Percentiles rank a stretch among this genome's conserved stretches.
Evolutionary conservation across 2,888 invertebrate genomes (phyloP).

Genomic region (Oligia strigilis): DNA sequence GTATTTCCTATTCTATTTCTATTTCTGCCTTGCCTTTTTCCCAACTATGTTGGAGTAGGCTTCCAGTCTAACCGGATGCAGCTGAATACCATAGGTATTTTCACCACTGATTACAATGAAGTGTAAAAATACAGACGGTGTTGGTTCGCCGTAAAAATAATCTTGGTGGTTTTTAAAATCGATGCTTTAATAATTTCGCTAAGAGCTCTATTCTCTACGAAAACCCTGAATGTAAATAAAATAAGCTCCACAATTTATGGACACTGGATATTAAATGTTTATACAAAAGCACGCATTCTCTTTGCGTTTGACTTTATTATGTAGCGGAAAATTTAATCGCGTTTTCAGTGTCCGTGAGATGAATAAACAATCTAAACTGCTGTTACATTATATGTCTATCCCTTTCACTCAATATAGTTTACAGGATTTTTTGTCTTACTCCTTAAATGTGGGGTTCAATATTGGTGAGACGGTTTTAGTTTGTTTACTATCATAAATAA

Average conservation of each 20-base stretch:
- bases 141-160: neutral
- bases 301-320: conserved; percentile 82
- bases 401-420: conserved; percentile 68
- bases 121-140: neutral
- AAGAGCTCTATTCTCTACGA: conserved; percentile 9
- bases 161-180: neutral
- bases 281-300: conserved; percentile 72
- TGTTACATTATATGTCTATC: conserved; percentile 67
- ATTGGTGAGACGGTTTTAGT: conserved; percentile 32
- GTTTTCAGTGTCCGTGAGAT: conserved; percentile 84
- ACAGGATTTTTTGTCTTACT: conserved; percentile 71
- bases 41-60: neutral
- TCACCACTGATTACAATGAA: neutral
- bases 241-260: conserved; percentile 61
- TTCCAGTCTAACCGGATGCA: neutral
- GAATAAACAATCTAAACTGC: conserved; percentile 83
- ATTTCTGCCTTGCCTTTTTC: neutral
- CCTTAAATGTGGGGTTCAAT: conserved; percentile 49
- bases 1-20: too few relatives aligned
- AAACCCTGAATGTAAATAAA: conserved; percentile 51
- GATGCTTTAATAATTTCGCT: neutral
- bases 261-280: conserved; percentile 67
- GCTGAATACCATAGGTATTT: neutral
- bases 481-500: conserved; percentile 39
- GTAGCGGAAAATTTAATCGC: conserved; percentile 88